Evolutionary conservation across 2,888 invertebrate species (phyloP).

Genomic region (Euzetes globulus): DNA sequence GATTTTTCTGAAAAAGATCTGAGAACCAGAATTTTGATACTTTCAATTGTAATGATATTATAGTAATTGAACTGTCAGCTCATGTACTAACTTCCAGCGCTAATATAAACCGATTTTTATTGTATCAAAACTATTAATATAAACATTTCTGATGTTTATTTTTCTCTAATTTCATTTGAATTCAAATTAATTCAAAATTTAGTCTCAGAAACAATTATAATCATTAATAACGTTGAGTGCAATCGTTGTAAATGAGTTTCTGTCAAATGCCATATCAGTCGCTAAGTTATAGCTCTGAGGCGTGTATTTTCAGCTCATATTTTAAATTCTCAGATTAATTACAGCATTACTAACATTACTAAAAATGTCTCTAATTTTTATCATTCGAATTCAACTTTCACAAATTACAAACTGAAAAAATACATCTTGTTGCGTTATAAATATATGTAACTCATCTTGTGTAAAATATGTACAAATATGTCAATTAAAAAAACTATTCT

Average conservation of each 20-base stretch:
- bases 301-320: no score
- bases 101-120: no score
- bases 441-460: no score
- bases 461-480: no score
- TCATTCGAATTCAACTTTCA: no score
- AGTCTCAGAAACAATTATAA: not conserved
- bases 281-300: not conserved
- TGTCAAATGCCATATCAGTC: not conserved
- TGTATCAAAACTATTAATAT: not conserved
- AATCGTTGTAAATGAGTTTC: not conserved
- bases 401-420: no score
- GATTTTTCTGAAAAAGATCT: not conserved
- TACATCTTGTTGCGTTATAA: no score
- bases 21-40: not conserved
- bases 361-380: no score
- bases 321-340: not conserved
- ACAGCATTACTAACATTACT: no score
- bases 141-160: not conserved
- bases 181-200: not conserved
- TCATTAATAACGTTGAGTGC: not conserved
- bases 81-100: not conserved
- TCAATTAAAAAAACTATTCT: no score
- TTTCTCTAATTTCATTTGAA: not conserved
- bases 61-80: not conserved
- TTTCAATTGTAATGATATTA: not conserved